phyloP scores from a whole-genome alignment of 1,140 invertebrate genomes.

The Potamilus streckersoni region DNA sequence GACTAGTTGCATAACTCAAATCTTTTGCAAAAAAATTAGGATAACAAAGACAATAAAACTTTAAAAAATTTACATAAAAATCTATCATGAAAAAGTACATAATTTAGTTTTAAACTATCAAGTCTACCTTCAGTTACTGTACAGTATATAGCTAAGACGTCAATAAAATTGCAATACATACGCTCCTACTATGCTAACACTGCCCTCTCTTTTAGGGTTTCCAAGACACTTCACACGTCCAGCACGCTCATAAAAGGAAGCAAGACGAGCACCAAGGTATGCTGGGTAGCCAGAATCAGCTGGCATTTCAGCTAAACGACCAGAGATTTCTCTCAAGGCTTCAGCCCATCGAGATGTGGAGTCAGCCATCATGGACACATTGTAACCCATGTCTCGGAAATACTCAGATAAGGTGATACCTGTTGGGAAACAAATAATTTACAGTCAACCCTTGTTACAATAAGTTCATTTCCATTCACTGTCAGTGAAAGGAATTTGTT shows the following conservation, averaged over 20 bases:
- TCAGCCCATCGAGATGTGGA: constrained; percentile 99
- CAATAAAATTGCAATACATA: constrained; percentile 55
- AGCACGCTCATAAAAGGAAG: constrained; percentile 99
- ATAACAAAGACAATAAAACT: no score
- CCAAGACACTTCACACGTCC: constrained; percentile 97
- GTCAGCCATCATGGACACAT: constrained; percentile 99
- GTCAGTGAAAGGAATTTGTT: no score
- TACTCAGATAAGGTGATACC: constrained; percentile 99
- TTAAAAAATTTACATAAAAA: no score
- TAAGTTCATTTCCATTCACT: no score
- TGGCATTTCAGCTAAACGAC: constrained; percentile 99
- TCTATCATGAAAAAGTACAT: no score
- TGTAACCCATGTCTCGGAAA: constrained; percentile 99
- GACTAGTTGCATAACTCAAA: no score
- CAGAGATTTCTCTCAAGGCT: constrained; percentile 99
- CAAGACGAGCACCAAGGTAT: constrained; percentile 96
- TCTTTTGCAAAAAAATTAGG: no score
- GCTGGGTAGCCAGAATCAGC: constrained; percentile 98
- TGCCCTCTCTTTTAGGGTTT: constrained; percentile 97
- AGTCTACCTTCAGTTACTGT: neutral
- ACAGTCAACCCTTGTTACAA: no score
- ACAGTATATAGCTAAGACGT: neutral
- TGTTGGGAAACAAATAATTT: constrained; percentile 51
- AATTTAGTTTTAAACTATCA: no score
- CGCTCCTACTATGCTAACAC: constrained; percentile 99